A percentile compares a stretch with the other conserved stretches of the same genome.
Conservation (phyloP, 2,888 invertebrate species). For the Cloeon dipterum region DNA sequence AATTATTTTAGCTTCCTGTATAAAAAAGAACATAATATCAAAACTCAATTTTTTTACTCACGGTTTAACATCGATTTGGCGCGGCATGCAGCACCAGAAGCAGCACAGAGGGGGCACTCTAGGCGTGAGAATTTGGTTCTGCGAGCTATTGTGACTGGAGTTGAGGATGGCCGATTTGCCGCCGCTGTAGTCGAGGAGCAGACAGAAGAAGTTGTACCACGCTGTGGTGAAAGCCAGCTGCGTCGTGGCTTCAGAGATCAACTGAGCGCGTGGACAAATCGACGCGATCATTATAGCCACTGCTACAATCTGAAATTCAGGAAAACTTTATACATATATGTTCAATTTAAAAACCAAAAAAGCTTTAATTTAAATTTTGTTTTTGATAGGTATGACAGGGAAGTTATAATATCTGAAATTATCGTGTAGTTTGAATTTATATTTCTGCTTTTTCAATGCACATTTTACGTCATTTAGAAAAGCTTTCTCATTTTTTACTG, state of each 20-base stretch:
- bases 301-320: slow-evolving; percentile 28
- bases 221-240: slow-evolving; percentile 44
- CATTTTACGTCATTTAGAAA: too few relatives aligned
- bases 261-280: slow-evolving; percentile 35
- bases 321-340: background rate
- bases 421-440: too few relatives aligned
- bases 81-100: slow-evolving; percentile 43
- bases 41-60: too few relatives aligned
- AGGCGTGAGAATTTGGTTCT: slow-evolving; percentile 30
- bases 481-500: too few relatives aligned
- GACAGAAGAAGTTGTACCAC: slow-evolving; percentile 42
- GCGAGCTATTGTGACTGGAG: slow-evolving; percentile 29
- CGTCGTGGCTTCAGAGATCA: slow-evolving; percentile 40
- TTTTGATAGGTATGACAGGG: background rate
- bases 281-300: slow-evolving; percentile 29
- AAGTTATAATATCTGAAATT: background rate
- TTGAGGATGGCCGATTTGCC: slow-evolving; percentile 33
- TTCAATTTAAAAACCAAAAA: background rate
- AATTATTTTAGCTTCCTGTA: too few relatives aligned
- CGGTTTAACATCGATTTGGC: slow-evolving; percentile 29
- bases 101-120: slow-evolving; percentile 48
- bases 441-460: background rate
- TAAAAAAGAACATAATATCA: too few relatives aligned
- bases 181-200: slow-evolving; percentile 38
- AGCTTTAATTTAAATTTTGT: background rate